Evolutionary conservation across 2,797 vertebrate species (phyloP).

Genomic region (Molossus alvarezi): DNA sequence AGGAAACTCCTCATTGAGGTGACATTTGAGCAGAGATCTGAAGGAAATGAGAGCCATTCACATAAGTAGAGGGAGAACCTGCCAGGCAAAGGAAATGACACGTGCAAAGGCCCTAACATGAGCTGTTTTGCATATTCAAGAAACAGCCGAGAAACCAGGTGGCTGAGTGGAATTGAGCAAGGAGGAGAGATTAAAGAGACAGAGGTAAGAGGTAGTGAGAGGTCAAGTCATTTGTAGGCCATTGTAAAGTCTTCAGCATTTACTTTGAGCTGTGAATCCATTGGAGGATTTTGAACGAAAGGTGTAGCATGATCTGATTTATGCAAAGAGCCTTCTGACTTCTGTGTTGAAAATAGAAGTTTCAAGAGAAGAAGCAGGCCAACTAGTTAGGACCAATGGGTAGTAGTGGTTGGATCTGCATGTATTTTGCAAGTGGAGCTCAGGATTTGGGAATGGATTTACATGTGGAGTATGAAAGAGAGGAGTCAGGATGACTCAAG

Average conservation of each 20-base stretch:
- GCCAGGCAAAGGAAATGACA: not conserved
- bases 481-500: not conserved
- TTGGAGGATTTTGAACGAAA: constrained; percentile 1
- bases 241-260: not conserved
- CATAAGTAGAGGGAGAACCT: not conserved
- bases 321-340: not conserved
- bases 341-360: not conserved
- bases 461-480: not conserved
- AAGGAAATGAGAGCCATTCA: constrained; percentile 1
- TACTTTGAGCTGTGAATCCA: not conserved
- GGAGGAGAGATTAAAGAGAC: not conserved
- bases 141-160: not conserved
- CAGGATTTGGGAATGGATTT: not conserved
- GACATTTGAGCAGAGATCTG: not conserved
- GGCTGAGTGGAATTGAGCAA: not conserved
- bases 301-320: not conserved
- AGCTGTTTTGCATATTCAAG: not conserved
- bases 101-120: not conserved
- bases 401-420: not conserved
- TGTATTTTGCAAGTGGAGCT: not conserved
- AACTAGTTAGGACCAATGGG: not conserved
- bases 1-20: not conserved
- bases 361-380: not conserved
- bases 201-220: not conserved
- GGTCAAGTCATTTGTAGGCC: not conserved